A percentile compares a stretch with the other conserved stretches of the same genome.
Conservation (phyloP, 92 coral and sea anemone species). For the Palythoa heliodiscus region DNA sequence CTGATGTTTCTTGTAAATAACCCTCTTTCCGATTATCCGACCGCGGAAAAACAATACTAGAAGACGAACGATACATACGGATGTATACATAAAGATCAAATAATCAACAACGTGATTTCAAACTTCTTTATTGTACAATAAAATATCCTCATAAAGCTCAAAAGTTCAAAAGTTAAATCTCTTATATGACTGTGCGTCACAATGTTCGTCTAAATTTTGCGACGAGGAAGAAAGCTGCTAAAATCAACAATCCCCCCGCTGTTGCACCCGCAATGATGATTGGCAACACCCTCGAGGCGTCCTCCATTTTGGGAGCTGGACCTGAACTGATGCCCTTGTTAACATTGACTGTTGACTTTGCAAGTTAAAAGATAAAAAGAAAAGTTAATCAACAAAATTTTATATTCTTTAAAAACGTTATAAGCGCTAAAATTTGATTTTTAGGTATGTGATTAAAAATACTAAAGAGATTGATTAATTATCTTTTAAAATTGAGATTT, state of each 20-base stretch:
- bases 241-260: conserved; percentile 21
- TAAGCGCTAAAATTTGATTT: neutral
- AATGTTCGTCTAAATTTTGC: neutral
- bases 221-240: conserved; percentile 14
- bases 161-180: neutral
- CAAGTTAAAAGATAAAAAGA: neutral
- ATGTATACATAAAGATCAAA: too few species aligned
- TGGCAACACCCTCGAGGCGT: conserved; percentile 14
- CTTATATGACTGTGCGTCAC: neutral
- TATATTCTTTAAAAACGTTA: neutral
- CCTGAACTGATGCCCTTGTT: neutral
- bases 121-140: neutral
- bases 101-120: neutral
- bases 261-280: conserved; percentile 7
- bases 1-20: too few species aligned
- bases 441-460: too few species aligned
- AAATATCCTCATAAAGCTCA: neutral
- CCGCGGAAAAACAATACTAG: too few species aligned
- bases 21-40: too few species aligned
- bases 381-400: neutral
- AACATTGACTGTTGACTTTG: conserved; percentile 8
- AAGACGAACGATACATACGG: too few species aligned
- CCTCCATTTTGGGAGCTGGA: conserved; percentile 3
- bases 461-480: too few species aligned
- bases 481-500: too few species aligned